Evolutionary conservation across 1,140 invertebrate genomes (phyloP).

Genomic region (Caerostris extrusa): DNA sequence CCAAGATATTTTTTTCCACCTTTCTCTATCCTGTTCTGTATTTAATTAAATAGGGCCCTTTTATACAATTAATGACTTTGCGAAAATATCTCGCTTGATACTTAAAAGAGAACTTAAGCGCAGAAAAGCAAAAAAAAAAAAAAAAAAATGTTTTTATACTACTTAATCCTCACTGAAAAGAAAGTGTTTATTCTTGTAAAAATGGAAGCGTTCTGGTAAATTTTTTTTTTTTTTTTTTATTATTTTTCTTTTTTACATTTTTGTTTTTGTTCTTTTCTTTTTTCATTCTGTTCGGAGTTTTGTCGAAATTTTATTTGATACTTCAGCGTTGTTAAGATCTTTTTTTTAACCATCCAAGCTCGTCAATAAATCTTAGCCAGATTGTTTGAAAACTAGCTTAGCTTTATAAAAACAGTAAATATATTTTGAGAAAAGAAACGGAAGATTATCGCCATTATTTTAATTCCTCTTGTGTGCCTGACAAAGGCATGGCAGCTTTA

Average conservation of each 20-base stretch:
- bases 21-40: slow-evolving; percentile 19
- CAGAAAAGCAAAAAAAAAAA: not conserved
- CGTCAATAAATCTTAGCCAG: slow-evolving; percentile 73
- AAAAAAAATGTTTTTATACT: slow-evolving; percentile 72
- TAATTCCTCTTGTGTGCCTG: slow-evolving; percentile 71
- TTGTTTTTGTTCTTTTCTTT: slow-evolving; percentile 3
- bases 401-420: slow-evolving; percentile 77
- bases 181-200: slow-evolving; percentile 75
- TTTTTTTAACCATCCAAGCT: not conserved
- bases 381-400: slow-evolving; percentile 76
- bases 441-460: slow-evolving; percentile 73
- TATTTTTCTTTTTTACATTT: not conserved
- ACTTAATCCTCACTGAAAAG: slow-evolving; percentile 75
- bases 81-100: slow-evolving; percentile 73
- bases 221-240: slow-evolving; percentile 38
- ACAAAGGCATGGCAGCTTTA: slow-evolving; percentile 63
- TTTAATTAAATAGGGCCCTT: slow-evolving; percentile 77
- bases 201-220: slow-evolving; percentile 54
- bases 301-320: slow-evolving; percentile 75
- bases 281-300: slow-evolving; percentile 47
- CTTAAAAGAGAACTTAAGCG: slow-evolving; percentile 61
- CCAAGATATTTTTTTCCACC: not conserved
- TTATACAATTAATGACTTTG: slow-evolving; percentile 77
- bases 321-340: slow-evolving; percentile 50
- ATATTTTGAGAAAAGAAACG: slow-evolving; percentile 68